Evolutionary conservation across 2,113 vertebrate species (phyloP).

Genomic region (Eurypyga helias): DNA sequence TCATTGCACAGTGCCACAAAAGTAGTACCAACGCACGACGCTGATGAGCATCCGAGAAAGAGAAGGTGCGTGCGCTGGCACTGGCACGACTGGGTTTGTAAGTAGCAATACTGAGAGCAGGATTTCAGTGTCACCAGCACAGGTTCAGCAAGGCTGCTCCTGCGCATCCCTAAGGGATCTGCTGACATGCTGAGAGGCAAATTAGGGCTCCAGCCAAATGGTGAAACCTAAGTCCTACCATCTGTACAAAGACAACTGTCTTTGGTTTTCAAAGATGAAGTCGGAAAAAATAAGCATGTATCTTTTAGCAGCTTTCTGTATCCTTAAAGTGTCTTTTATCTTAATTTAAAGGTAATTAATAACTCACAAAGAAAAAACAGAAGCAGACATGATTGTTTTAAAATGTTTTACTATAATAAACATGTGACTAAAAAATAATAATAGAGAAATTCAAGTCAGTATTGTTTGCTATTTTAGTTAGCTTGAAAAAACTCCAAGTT

Average conservation of each 20-base stretch:
- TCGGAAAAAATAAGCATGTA: neutral
- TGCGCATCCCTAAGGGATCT: neutral
- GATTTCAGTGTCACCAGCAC: neutral
- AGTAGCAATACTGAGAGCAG: neutral
- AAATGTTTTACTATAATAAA: neutral
- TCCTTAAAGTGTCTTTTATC: neutral
- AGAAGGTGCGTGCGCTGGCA: neutral
- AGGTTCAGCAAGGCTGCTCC: neutral
- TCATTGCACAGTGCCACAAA: neutral
- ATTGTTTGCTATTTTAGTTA: neutral
- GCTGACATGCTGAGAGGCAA: neutral
- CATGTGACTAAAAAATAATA: neutral
- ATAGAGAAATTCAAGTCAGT: neutral
- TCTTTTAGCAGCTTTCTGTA: neutral
- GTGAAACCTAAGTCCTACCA: neutral
- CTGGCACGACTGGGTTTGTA: neutral
- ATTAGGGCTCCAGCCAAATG: neutral
- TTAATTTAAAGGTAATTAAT: neutral
- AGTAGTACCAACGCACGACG: neutral
- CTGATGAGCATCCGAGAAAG: neutral
- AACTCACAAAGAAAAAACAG: neutral
- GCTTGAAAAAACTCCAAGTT: neutral
- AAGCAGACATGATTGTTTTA: neutral
- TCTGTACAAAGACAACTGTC: neutral
- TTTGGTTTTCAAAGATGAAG: neutral